Base-by-base conservation (phyloP, 2,113 vertebrate genomes). In the Todiramphus saurophagus region DNA sequence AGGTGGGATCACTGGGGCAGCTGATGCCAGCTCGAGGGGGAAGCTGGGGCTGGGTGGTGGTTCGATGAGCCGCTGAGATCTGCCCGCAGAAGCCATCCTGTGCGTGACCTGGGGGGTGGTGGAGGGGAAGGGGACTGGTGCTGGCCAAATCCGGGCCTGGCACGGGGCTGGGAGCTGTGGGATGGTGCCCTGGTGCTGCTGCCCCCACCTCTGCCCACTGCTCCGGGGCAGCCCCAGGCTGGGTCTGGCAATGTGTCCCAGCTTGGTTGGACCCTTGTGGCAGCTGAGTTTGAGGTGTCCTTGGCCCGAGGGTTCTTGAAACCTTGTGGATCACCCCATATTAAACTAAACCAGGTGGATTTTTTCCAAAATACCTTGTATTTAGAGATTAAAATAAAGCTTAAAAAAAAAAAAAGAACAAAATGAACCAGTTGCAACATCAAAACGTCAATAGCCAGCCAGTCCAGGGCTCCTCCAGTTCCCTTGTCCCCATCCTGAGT, bases 331-430 rank as follows among this genome's bases (percentile, higher is more conserved):
- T 83, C 46, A 39, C 6, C 30, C 58, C 4, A 0, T 27, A 1
- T 48, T 37, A 6, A 72, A 48, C 27, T 18, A 67, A 39, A 82
- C 14, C 75, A 69, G 50, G 11, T 84, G 35, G 6, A 3, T 37
- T 92, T 95, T 94, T 90, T 88, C 94, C 68, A 96, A 96, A 97
- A 96, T 83, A 93, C 16, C 48, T 82, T 95, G 33, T 93, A 93
- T 95, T 97, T 93, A 58, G 46, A 89, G 83, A 89, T 70, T 21
- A 96, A 96, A 97, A 94, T 96, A 92, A 92, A 96, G 59, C 24
- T 90, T 89, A 10, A 33, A 77, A 73, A 73, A 53, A 44, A 55
- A 51, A 55, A 73, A 48, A 53, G 5, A 95, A 39, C 11, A 64
- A 90, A 92, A 18, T 44, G 58, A 92, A 73, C 68, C 46, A 74